Evolutionary conservation across 37 sponge, comb jelly and placozoan species (phyloP).

Genomic region (Oscarella lobularis): DNA sequence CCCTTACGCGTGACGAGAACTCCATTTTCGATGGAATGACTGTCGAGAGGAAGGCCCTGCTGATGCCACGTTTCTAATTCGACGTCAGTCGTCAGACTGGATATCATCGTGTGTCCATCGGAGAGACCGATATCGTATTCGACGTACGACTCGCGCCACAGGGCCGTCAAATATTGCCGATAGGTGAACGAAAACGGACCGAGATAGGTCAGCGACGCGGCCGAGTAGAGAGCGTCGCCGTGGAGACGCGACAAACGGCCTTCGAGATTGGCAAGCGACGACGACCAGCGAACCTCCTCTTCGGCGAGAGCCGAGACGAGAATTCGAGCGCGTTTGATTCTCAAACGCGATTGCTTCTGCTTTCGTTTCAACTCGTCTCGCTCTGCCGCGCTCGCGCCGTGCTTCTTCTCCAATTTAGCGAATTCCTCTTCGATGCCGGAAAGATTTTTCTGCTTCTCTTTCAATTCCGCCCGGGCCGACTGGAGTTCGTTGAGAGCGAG

Average conservation of each 20-base stretch:
- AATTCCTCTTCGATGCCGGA: neutral
- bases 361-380: neutral
- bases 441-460: neutral
- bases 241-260: too few species aligned
- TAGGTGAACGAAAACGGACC: neutral
- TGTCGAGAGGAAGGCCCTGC: slow-evolving; percentile 43
- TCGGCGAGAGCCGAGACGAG: neutral
- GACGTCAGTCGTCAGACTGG: neutral
- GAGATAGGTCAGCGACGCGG: neutral
- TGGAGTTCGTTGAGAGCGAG: neutral
- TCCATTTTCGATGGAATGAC: slow-evolving; percentile 39
- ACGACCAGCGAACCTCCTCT: neutral
- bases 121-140: neutral
- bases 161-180: neutral
- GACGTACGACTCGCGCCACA: neutral
- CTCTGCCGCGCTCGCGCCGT: neutral
- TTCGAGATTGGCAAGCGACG: neutral
- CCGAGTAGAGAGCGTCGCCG: neutral
- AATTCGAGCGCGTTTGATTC: neutral
- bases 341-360: neutral
- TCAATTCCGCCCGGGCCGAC: neutral
- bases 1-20: slow-evolving; percentile 20
- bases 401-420: neutral
- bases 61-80: slow-evolving; percentile 44
- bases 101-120: neutral